Percentiles rank a stretch among this genome's conserved stretches.
These are phyloP conservation scores for Lates japonicus DNA, from an alignment of 2,797 vertebrate genomes.

Conservation along the genomic window DNA sequence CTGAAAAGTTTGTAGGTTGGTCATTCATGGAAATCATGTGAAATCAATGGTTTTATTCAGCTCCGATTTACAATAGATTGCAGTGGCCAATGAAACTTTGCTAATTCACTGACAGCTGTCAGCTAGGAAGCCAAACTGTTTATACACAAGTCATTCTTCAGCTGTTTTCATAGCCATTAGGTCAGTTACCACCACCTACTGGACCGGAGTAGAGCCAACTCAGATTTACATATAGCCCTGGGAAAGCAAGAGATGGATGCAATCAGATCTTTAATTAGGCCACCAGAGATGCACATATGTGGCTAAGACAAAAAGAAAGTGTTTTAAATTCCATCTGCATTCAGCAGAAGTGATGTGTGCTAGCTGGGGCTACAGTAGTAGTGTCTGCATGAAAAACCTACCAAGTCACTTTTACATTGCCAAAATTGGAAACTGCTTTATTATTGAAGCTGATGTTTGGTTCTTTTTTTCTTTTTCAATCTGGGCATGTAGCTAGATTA, in stretches of 20 bases:
- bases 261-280: neutral
- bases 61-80: constrained; percentile 11
- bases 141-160: neutral
- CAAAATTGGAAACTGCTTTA: neutral
- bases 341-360: neutral
- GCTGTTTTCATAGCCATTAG: neutral
- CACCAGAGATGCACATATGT: neutral
- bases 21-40: neutral
- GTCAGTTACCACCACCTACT: neutral
- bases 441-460: neutral
- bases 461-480: neutral
- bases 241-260: neutral
- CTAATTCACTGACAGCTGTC: no score
- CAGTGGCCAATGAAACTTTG: neutral
- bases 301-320: neutral
- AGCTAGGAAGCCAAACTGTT: neutral
- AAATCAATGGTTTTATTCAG: constrained; percentile 1
- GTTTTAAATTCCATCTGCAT: neutral
- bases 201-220: neutral
- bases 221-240: neutral
- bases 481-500: constrained; percentile 9
- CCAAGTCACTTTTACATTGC: neutral
- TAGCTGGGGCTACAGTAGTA: neutral
- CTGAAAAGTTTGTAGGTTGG: neutral
- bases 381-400: neutral